Percentiles rank a stretch among this genome's conserved stretches.
phyloP scores from a whole-genome alignment of 2,888 invertebrate genomes.

The Podabrus alpinus region DNA sequence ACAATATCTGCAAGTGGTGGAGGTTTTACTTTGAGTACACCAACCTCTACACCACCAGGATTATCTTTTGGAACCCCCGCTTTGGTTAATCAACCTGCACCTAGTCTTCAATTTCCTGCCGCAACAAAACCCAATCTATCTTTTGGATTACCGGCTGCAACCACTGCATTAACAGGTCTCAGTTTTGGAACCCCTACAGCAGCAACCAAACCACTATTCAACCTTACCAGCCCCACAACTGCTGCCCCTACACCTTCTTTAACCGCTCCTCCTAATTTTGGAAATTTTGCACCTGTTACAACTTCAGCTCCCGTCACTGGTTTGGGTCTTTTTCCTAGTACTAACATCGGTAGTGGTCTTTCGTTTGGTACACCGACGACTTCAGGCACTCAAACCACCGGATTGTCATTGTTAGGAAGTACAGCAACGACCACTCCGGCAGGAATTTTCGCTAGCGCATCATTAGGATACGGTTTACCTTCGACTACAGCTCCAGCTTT shows the following conservation, averaged over 20 bases:
- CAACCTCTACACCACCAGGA: constrained; percentile 26
- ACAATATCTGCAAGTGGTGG: constrained; percentile 17
- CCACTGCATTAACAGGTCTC: constrained; percentile 36
- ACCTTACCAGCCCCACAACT: background rate
- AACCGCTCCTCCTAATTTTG: constrained; percentile 18
- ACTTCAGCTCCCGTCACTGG: constrained; percentile 18
- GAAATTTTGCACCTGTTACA: constrained; percentile 30
- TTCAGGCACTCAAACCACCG: background rate
- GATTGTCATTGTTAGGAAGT: background rate
- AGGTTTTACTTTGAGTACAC: constrained; percentile 14
- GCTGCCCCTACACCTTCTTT: constrained; percentile 17
- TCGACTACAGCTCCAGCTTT: constrained; percentile 28
- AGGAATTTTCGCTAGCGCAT: background rate
- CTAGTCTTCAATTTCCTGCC: constrained; percentile 31
- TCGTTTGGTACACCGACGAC: background rate
- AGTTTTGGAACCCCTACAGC: constrained; percentile 41
- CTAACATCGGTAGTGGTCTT: constrained; percentile 15
- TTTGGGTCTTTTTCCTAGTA: constrained; percentile 20
- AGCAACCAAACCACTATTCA: constrained; percentile 27
- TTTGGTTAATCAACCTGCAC: background rate
- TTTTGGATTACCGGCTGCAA: constrained; percentile 32
- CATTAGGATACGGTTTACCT: background rate
- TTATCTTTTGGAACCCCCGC: background rate
- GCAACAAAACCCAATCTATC: constrained; percentile 11
- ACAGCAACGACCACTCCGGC: background rate